Conservation (phyloP, 2,888 invertebrate species). For the Amphiduros pacificus region DNA sequence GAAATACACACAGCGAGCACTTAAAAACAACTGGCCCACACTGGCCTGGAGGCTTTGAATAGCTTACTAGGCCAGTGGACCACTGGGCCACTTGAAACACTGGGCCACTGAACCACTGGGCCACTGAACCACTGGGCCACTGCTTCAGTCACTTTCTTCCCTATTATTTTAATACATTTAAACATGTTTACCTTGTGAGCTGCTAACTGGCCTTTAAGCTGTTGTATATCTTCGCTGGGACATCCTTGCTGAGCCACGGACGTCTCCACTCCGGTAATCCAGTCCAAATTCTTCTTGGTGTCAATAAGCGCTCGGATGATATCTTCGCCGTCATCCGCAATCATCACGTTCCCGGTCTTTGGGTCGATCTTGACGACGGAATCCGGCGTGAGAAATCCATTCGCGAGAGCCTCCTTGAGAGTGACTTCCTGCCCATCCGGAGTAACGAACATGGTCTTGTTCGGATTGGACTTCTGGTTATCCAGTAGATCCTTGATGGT, state of each 20-base stretch:
- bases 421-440: slow-evolving; percentile 63
- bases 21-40: too few relatives aligned
- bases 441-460: slow-evolving; percentile 8
- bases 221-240: slow-evolving; percentile 8
- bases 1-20: too few relatives aligned
- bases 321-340: slow-evolving; percentile 1
- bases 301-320: slow-evolving; percentile 48
- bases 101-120: too few relatives aligned
- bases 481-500: neutral
- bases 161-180: neutral
- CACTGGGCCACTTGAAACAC: too few relatives aligned
- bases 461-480: neutral
- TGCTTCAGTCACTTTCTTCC: too few relatives aligned
- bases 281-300: slow-evolving; percentile 49
- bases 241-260: slow-evolving; percentile 31
- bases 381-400: slow-evolving; percentile 70
- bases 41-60: too few relatives aligned
- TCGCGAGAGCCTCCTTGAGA: slow-evolving; percentile 69
- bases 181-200: slow-evolving; percentile 7
- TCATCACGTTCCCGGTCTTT: slow-evolving; percentile 9
- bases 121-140: too few relatives aligned
- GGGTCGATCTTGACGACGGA: slow-evolving; percentile 66
- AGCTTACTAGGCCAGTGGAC: too few relatives aligned
- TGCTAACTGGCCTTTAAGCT: slow-evolving; percentile 12
- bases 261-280: slow-evolving; percentile 48